Conservation (phyloP, 2,113 vertebrate genomes). For the Pitta sordida region DNA sequence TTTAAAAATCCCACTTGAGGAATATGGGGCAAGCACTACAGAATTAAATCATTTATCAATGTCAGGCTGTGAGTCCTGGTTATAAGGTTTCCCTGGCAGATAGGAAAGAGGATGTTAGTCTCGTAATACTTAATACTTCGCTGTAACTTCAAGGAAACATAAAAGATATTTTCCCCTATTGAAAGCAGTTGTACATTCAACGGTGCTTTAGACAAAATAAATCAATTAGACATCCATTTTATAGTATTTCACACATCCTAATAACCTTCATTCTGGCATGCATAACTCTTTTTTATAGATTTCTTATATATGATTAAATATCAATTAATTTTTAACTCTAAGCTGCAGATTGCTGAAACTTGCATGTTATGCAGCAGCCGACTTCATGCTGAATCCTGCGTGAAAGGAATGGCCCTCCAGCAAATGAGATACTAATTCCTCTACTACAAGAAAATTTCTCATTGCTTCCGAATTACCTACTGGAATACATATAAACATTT, state of each 20-base stretch:
- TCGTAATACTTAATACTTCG: not conserved
- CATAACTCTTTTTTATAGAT: not conserved
- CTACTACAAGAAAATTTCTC: not conserved
- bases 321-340: not conserved
- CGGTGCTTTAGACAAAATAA: not conserved
- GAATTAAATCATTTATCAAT: constrained; percentile 28
- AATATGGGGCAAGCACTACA: not conserved
- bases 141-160: not conserved
- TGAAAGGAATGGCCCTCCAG: not conserved
- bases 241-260: not conserved
- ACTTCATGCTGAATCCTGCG: not conserved
- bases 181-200: not conserved
- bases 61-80: not conserved
- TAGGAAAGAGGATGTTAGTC: not conserved
- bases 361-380: not conserved
- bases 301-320: not conserved
- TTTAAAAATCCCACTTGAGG: constrained; percentile 25
- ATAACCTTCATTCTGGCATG: not conserved
- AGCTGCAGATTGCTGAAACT: not conserved
- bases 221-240: not conserved
- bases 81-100: not conserved
- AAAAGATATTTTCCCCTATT: not conserved
- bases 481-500: too few relatives aligned
- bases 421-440: not conserved
- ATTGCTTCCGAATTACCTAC: not conserved